These are phyloP conservation scores for Eilema caniola DNA, from an alignment of 2,888 invertebrate species.

Conservation along the genomic window DNA sequence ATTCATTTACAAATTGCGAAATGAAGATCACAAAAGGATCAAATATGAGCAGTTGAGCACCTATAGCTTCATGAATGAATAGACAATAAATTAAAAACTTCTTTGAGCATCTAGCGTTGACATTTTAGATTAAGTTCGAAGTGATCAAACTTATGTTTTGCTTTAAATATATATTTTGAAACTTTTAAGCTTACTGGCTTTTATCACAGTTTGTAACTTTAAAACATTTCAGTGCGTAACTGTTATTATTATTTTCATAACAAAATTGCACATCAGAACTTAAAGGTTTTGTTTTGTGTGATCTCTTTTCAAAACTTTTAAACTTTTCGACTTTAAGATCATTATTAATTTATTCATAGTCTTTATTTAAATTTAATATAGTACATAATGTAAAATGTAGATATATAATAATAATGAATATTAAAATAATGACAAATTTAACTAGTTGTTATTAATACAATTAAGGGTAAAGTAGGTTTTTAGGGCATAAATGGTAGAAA, in stretches of 20 bases:
- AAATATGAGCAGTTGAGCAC: slow-evolving; percentile 27
- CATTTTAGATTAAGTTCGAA: slow-evolving; percentile 23
- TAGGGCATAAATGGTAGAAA: too few species aligned
- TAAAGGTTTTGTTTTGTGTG: not conserved
- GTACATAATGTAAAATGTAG: too few species aligned
- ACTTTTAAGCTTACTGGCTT: not conserved
- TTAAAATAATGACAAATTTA: too few species aligned
- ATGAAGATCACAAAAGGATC: slow-evolving; percentile 39
- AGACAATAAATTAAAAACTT: slow-evolving; percentile 28
- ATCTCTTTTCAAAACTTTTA: not conserved
- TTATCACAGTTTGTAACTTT: not conserved
- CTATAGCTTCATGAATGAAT: slow-evolving; percentile 35
- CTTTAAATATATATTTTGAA: not conserved
- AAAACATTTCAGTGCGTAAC: not conserved
- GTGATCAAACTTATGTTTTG: not conserved
- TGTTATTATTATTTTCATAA: not conserved
- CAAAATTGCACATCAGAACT: not conserved
- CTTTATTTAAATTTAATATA: too few species aligned
- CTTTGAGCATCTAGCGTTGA: slow-evolving; percentile 25
- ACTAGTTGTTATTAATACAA: too few species aligned
- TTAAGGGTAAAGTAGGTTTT: too few species aligned
- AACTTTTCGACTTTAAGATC: not conserved
- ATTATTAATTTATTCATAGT: not conserved
- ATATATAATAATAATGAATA: too few species aligned
- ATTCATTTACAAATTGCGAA: slow-evolving; percentile 45